A percentile compares a stretch with the other conserved stretches of the same genome.
Conservation (phyloP, 2,888 invertebrate genomes). For the Didymodactylos carnosus region DNA sequence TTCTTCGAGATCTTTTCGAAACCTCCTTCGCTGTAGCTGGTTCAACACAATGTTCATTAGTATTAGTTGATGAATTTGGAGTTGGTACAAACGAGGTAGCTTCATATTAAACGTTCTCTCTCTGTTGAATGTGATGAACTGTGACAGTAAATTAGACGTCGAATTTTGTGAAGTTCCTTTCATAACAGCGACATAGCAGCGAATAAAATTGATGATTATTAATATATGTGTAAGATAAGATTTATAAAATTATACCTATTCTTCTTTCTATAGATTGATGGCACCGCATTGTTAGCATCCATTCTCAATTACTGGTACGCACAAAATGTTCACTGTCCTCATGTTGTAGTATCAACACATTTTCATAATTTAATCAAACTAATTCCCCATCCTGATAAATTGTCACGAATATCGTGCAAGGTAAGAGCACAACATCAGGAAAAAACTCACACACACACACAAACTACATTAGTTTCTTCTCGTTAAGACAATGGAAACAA, state of each 20-base stretch:
- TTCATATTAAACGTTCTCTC: neutral
- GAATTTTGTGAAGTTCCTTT: too few species aligned
- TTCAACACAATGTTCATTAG: constrained; percentile 47
- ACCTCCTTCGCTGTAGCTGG: constrained; percentile 50
- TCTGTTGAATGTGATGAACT: neutral
- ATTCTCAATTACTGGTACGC: constrained; percentile 48
- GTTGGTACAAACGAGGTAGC: constrained; percentile 48
- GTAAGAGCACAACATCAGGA: constrained; percentile 28
- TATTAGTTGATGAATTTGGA: constrained; percentile 73
- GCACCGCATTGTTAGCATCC: constrained; percentile 50
- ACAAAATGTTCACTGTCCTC: constrained; percentile 45
- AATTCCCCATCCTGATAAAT: too few species aligned
- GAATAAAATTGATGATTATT: too few species aligned
- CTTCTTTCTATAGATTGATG: constrained; percentile 45
- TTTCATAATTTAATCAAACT: constrained; percentile 45
- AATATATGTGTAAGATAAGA: neutral
- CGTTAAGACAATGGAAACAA: constrained; percentile 43
- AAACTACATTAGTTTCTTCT: neutral
- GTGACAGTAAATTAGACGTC: too few species aligned
- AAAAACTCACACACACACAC: neutral
- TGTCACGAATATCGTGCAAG: constrained; percentile 39
- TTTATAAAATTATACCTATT: neutral
- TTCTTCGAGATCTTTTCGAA: constrained; percentile 34
- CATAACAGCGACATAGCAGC: too few species aligned
- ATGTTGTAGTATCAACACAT: constrained; percentile 57